A percentile compares a stretch with the other conserved stretches of the same genome.
phyloP scores from a whole-genome alignment of 1,140 invertebrate genomes.

The Contarinia nasturtii region DNA sequence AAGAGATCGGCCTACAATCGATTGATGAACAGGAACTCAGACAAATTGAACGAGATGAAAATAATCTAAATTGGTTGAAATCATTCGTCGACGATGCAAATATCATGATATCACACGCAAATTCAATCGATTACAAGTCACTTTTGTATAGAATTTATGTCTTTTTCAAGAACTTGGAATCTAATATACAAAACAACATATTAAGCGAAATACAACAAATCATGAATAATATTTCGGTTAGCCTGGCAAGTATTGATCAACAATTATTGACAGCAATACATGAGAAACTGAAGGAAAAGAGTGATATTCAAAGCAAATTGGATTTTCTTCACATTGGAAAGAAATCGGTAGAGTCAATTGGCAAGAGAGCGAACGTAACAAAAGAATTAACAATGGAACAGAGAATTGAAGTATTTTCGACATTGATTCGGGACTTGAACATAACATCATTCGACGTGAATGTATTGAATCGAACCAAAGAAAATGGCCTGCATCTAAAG shows the following conservation, averaged over 20 bases:
- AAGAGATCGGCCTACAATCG: not conserved
- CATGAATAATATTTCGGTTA: not conserved
- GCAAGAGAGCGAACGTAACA: too few relatives aligned
- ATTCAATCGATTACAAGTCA: not conserved
- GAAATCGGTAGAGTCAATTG: not conserved
- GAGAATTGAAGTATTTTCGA: not conserved
- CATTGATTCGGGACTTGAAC: not conserved
- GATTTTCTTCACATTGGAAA: not conserved
- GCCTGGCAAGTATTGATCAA: not conserved
- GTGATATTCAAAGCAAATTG: not conserved
- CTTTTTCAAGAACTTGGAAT: not conserved
- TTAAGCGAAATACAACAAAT: not conserved
- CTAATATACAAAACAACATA: not conserved
- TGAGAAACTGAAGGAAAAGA: not conserved
- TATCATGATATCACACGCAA: not conserved
- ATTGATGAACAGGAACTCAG: not conserved
- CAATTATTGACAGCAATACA: not conserved
- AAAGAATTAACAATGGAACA: not conserved
- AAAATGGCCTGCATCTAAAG: too few relatives aligned
- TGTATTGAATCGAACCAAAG: not conserved
- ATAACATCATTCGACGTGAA: not conserved
- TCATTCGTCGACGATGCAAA: too few relatives aligned
- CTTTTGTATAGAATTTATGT: not conserved
- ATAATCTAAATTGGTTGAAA: too few relatives aligned
- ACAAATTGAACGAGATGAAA: not conserved